Evolutionary conservation across 2,113 vertebrate species (phyloP).

Genomic region (Mionectes macconnelli): DNA sequence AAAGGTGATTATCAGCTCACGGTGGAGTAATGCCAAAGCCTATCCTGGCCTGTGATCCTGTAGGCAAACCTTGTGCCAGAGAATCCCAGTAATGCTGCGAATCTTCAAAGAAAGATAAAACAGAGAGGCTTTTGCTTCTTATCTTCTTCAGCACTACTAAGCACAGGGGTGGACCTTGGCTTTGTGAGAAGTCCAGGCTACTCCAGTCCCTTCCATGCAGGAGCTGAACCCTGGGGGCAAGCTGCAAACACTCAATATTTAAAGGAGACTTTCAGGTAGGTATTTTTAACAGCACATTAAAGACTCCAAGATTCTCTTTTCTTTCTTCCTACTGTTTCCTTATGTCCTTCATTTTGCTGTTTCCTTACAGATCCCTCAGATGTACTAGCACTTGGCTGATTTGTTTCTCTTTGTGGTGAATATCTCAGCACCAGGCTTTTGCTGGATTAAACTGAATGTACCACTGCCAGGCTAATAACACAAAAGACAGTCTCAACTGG

Average conservation of each 20-base stretch:
- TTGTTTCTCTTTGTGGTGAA: not conserved
- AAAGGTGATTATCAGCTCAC: not conserved
- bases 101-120: slow-evolving; percentile 44
- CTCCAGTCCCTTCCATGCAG: not conserved
- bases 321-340: not conserved
- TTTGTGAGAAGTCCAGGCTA: not conserved
- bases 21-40: not conserved
- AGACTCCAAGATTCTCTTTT: not conserved
- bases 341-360: not conserved
- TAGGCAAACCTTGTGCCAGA: slow-evolving; percentile 34
- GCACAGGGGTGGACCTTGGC: not conserved
- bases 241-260: slow-evolving; percentile 8
- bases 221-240: slow-evolving; percentile 1
- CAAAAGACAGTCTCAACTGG: not conserved
- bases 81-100: slow-evolving; percentile 41
- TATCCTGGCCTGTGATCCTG: not conserved
- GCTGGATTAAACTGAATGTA: not conserved
- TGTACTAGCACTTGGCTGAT: not conserved
- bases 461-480: not conserved
- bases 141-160: slow-evolving; percentile 36
- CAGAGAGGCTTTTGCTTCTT: slow-evolving; percentile 8
- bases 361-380: not conserved
- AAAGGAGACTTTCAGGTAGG: not conserved
- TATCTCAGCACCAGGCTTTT: not conserved
- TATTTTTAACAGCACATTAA: not conserved